Base-by-base conservation (phyloP, 2,113 vertebrate species). In the Mobula birostris region DNA sequence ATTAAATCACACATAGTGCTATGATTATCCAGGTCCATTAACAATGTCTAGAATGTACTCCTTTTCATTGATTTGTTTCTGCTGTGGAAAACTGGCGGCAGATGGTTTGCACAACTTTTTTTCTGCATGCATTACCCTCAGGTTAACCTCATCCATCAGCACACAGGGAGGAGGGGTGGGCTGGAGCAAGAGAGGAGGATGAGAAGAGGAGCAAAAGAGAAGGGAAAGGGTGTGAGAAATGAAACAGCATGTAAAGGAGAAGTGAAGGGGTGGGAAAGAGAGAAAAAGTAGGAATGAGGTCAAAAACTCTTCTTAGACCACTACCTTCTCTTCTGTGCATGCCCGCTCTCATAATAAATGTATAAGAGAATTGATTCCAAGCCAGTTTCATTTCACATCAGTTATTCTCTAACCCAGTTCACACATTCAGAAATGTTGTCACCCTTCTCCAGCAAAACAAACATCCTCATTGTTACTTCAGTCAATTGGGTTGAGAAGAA, bases 91-190 rank as follows among this genome's bases (percentile, higher is more conserved):
- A 56, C 17, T 66, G 94, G 94, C 85, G 94, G 82, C 66, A 94
- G 72, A 72, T 88, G 94, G 61, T 74, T 94, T 94, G 79, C 82
- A 90, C 94, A n/a, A 56, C 36, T 94, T 94, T 70, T 88, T 80
- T 94, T 91, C 94, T 80, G 95, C 94, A 94, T 95, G 95, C 72
- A 94, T 97, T 96, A 94, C 96, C 96, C 96, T 94, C 95, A 95
- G 95, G 96, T 97, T 94, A 94, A 95, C 96, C 96, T 97, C 95
- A 95, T 97, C 97, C 96, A 95, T 94, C 95, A 94, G 94, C 9
- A 24, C 32, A 85, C 78, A 63, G 77, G 94, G 94, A 94, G 40
- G 94, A 95, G 94, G 40, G 48, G 40, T 1, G 0, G 24, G 21
- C 24, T 27, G 15, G 4, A 40, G 9, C 2, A 83, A 21, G 56